phyloP scores from a whole-genome alignment of 2,888 invertebrate genomes.

The Polymixis lichenea region DNA sequence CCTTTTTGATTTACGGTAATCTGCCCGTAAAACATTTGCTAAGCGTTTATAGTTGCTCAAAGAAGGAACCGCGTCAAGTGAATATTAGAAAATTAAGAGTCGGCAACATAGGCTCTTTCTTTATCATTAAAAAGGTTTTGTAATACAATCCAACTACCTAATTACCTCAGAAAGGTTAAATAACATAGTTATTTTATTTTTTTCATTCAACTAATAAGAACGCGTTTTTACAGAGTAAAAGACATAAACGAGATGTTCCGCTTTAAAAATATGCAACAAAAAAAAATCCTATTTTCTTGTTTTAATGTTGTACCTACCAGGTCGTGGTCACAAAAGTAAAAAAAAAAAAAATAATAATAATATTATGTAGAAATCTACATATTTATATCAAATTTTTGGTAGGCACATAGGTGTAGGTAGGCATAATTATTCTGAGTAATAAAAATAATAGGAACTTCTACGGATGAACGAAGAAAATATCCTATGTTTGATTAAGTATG shows the following conservation, averaged over 20 bases:
- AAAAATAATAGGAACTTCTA: not conserved
- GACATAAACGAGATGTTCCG: conserved; percentile 38
- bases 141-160: not conserved
- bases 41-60: too few relatives aligned
- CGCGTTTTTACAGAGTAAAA: conserved; percentile 32
- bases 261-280: not conserved
- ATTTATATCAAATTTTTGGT: not conserved
- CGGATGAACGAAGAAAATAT: not conserved
- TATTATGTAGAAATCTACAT: not conserved
- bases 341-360: not conserved
- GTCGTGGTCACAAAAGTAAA: not conserved
- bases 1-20: not conserved
- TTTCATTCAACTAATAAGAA: not conserved
- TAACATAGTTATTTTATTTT: not conserved
- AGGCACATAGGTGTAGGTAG: not conserved
- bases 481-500: not conserved
- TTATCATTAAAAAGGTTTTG: not conserved
- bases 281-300: not conserved
- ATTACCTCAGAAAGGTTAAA: not conserved
- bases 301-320: not conserved
- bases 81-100: not conserved
- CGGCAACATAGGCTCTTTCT: too few relatives aligned
- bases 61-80: too few relatives aligned
- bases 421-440: not conserved
- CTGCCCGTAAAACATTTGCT: too few relatives aligned